Conservation (phyloP, 2,888 invertebrate species). For the Zootermopsis nevadensis region DNA sequence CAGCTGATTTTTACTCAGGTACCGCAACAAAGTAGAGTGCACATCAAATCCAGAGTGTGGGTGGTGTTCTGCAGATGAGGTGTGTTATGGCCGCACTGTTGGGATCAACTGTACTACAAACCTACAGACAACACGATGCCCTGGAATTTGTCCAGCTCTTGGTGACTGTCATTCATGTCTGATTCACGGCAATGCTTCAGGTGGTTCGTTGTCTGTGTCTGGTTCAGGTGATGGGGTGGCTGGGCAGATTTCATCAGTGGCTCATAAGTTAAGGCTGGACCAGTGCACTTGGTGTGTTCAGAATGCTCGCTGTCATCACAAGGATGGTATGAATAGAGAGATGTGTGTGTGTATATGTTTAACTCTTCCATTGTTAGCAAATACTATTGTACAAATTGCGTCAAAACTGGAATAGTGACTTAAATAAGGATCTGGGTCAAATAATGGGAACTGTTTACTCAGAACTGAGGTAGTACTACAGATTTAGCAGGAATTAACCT, state of each 20-base stretch:
- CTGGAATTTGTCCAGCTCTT: constrained; percentile 89
- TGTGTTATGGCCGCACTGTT: constrained; percentile 85
- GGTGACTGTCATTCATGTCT: constrained; percentile 92
- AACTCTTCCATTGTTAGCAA: too few relatives aligned
- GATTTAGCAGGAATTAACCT: too few relatives aligned
- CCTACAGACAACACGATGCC: constrained; percentile 86
- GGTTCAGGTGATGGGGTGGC: constrained; percentile 20
- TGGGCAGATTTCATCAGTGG: constrained; percentile 68
- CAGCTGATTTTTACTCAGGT: constrained; percentile 63
- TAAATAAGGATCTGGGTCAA: too few relatives aligned
- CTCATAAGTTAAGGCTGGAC: constrained; percentile 80
- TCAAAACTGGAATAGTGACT: too few relatives aligned
- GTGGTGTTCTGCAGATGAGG: constrained; percentile 88
- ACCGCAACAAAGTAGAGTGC: constrained; percentile 81
- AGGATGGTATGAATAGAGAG: constrained; percentile 71
- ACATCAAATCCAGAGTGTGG: constrained; percentile 93
- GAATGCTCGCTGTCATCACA: constrained; percentile 89
- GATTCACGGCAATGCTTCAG: constrained; percentile 75
- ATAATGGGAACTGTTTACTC: too few relatives aligned
- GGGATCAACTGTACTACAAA: constrained; percentile 93
- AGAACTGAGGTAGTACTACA: too few relatives aligned
- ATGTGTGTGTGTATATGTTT: too few relatives aligned
- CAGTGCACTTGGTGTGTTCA: constrained; percentile 95
- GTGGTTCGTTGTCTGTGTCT: constrained; percentile 52
- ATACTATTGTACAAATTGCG: too few relatives aligned